A percentile compares a stretch with the other conserved stretches of the same genome.
These are phyloP conservation scores for Rhagoletis zephyria DNA, from an alignment of 1,140 invertebrate genomes.

Conservation along the genomic window DNA sequence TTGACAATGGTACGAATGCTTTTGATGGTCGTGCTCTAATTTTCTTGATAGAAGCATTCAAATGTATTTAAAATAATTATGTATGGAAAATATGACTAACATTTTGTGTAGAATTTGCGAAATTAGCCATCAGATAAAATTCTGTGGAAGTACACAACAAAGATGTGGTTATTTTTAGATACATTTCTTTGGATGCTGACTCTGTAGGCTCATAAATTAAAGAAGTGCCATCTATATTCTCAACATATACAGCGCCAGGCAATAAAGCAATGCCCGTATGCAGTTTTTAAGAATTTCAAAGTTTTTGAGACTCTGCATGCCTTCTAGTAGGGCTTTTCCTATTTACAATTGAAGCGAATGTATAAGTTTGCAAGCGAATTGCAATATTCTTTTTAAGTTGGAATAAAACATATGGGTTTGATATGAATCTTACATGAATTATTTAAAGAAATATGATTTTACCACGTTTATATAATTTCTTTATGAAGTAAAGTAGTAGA, in stretches of 20 bases:
- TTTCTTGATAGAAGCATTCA: background rate
- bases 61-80: background rate
- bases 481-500: no score
- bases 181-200: background rate
- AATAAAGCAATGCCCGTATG: background rate
- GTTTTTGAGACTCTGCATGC: no score
- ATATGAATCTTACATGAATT: no score
- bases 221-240: background rate
- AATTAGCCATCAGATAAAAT: background rate
- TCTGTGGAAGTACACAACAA: slow-evolving; percentile 4
- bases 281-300: no score
- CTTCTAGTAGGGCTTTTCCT: no score
- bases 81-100: background rate
- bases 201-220: slow-evolving; percentile 10
- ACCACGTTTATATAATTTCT: no score
- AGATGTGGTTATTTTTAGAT: slow-evolving; percentile 22
- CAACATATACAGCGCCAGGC: background rate
- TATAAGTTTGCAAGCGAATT: no score
- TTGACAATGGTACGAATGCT: background rate
- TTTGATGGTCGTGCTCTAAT: background rate
- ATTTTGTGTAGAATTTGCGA: background rate
- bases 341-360: no score
- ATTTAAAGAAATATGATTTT: no score
- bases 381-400: no score
- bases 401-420: no score